These are phyloP conservation scores for Microctenopoma lineatum DNA, from an alignment of 2,797 vertebrate species.

Conservation along the genomic window DNA sequence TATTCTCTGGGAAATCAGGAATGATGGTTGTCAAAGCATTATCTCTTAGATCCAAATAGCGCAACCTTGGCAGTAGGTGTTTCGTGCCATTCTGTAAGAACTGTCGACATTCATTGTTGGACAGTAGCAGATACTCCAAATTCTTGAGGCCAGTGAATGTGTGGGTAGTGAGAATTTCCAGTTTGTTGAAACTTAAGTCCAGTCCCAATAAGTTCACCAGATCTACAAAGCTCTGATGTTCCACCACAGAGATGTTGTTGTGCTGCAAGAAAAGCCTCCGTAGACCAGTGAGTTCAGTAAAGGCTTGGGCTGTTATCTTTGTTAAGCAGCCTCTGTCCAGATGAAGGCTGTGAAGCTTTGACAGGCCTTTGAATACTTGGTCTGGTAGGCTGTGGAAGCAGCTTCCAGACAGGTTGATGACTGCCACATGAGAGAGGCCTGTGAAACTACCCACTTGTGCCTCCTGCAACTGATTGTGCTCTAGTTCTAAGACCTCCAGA, in stretches of 20 bases:
- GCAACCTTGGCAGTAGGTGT: constrained; percentile 83
- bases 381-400: constrained; percentile 89
- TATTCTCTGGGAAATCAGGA: constrained; percentile 71
- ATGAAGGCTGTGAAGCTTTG: constrained; percentile 94
- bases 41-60: constrained; percentile 88
- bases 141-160: constrained; percentile 89
- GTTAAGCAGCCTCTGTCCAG: constrained; percentile 91
- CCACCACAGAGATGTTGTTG: constrained; percentile 87
- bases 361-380: constrained; percentile 88
- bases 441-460: constrained; percentile 86
- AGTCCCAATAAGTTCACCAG: constrained; percentile 89
- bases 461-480: constrained; percentile 92
- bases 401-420: constrained; percentile 94
- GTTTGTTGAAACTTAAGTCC: constrained; percentile 90
- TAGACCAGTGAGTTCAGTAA: constrained; percentile 88
- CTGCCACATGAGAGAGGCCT: constrained; percentile 89
- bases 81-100: constrained; percentile 80
- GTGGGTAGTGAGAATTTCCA: constrained; percentile 81
- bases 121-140: constrained; percentile 92
- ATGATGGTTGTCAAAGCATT: constrained; percentile 86
- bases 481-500: constrained; percentile 91
- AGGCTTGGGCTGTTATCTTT: constrained; percentile 84
- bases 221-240: constrained; percentile 88
- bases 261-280: constrained; percentile 91
- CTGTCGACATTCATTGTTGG: constrained; percentile 86